phyloP scores from a whole-genome alignment of 2,797 vertebrate genomes.

The Centroberyx gerrardi region DNA sequence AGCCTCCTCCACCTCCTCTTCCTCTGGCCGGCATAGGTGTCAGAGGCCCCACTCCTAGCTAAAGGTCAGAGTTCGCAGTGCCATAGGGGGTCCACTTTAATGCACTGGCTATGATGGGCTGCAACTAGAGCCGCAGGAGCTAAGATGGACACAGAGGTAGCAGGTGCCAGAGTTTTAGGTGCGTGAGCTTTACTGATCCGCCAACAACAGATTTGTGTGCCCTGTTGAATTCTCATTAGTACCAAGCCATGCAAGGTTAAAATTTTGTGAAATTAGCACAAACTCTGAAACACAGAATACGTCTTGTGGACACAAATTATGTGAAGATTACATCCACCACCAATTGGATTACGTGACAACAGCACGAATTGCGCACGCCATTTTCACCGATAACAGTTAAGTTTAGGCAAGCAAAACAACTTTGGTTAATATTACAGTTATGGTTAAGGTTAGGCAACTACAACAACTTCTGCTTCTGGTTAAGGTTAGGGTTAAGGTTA shows the following conservation, averaged over 20 bases:
- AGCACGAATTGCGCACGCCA: too few relatives aligned
- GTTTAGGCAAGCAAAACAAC: too few relatives aligned
- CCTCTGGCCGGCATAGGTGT: conserved; percentile 79
- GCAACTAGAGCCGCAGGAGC: conserved; percentile 36
- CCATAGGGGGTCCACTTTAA: conserved; percentile 52
- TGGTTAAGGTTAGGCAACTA: too few relatives aligned
- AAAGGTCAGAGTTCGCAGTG: conserved; percentile 74
- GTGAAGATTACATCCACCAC: too few relatives aligned
- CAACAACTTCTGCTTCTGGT: too few relatives aligned
- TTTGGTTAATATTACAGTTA: too few relatives aligned
- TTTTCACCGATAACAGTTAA: too few relatives aligned
- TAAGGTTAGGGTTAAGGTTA: too few relatives aligned
- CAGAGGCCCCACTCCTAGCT: conserved; percentile 58
- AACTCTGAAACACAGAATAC: too few relatives aligned
- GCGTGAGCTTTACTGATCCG: conserved; percentile 39
- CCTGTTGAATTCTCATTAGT: conserved; percentile 28
- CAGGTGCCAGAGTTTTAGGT: conserved; percentile 53
- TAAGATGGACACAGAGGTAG: conserved; percentile 38
- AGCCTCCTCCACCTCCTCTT: conserved; percentile 67
- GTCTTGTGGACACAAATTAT: too few relatives aligned
- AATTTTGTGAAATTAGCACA: too few relatives aligned
- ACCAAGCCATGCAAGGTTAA: neutral
- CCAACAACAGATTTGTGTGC: conserved; percentile 6
- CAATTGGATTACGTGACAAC: too few relatives aligned
- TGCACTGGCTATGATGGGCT: conserved; percentile 44